Base-by-base conservation (phyloP, 2,797 vertebrate species). In the Sebastes reedi region DNA sequence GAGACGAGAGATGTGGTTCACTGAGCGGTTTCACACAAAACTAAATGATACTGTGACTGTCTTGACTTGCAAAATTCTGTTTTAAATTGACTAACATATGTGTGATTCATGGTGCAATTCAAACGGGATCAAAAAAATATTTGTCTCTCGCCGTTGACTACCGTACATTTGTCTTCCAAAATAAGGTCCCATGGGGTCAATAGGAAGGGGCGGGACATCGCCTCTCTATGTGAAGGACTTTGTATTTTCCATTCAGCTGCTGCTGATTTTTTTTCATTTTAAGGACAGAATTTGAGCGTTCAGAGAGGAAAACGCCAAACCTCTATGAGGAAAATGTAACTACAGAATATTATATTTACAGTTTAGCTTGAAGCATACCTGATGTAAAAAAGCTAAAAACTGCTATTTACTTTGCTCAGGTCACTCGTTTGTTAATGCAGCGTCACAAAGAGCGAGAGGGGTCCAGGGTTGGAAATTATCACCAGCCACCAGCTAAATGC, bases 251-350 rank as follows among this genome's bases (percentile, higher is more conserved):
- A 52, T 52, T 79, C 30, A 55, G 27, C 71, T 83, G 74, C 68
- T 54, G 59, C 54, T 36, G 0, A 36, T 1, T 0, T 36, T 32
- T 32, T 32, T 69, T 80, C 58, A 59, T 50, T 76, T 70, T 20
- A 84, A 67, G 59, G 56, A 75, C 46, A 69, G 39, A 65, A 42
- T 32, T 52, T 16, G 36, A 87, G 74, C 27, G 36, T 85, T 83
- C 58, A 79, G 56, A 76, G 72, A 84, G 70, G 24, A 79, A 78
- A 65, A 32, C 10, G 20, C 60, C 11, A 75, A 80, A 83, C 82
- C 84, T 90, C 87, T 58, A 1, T 77, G 88, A 90, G 86, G 86
- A 84, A 66, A 72, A 5, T 60, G 9, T 39, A 29, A 6, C 27
- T 58, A 18, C n/a, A 59, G 62, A 50, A 29, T 16, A 42, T 76